A percentile compares a stretch with the other conserved stretches of the same genome.
Conservation (phyloP, 37 sponge, comb jelly and placozoan genomes). For the Mnemiopsis leidyi region DNA sequence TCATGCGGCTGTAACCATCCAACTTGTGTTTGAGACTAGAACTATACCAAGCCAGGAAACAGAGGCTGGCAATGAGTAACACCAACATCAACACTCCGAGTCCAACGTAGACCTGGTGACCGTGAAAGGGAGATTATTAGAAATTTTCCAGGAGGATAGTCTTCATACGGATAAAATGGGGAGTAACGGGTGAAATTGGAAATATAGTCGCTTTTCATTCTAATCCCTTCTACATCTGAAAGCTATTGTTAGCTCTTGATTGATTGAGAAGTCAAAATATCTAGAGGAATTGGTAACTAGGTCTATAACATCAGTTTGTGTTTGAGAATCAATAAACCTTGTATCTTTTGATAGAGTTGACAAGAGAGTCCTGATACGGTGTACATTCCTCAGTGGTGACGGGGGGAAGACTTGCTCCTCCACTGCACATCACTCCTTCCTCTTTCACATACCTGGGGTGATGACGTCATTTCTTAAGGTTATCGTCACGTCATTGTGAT, state of each 20-base stretch:
- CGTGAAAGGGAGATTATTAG: no score
- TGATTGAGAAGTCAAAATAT: no score
- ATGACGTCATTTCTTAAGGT: neutral
- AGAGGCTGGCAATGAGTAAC: neutral
- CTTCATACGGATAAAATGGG: no score
- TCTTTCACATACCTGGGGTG: slow-evolving; percentile 5
- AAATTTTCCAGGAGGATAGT: no score
- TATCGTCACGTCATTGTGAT: neutral
- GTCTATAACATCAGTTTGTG: no score
- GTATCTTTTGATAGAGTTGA: slow-evolving; percentile 9
- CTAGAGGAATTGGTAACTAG: no score
- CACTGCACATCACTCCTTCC: slow-evolving; percentile 5
- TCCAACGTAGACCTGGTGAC: slow-evolving; percentile 34
- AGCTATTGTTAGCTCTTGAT: no score
- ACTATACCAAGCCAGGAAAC: slow-evolving; percentile 5
- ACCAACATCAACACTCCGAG: neutral
- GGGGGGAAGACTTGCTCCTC: slow-evolving; percentile 14
- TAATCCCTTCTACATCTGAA: no score
- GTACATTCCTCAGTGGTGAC: neutral
- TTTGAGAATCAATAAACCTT: no score
- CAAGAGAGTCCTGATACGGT: slow-evolving; percentile 17
- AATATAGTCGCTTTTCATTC: no score
- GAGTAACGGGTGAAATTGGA: neutral
- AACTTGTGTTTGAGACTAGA: slow-evolving; percentile 50
- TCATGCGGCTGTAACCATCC: slow-evolving; percentile 18